These are phyloP conservation scores for Papilio polytes DNA, from an alignment of 1,140 invertebrate species.

Conservation along the genomic window DNA sequence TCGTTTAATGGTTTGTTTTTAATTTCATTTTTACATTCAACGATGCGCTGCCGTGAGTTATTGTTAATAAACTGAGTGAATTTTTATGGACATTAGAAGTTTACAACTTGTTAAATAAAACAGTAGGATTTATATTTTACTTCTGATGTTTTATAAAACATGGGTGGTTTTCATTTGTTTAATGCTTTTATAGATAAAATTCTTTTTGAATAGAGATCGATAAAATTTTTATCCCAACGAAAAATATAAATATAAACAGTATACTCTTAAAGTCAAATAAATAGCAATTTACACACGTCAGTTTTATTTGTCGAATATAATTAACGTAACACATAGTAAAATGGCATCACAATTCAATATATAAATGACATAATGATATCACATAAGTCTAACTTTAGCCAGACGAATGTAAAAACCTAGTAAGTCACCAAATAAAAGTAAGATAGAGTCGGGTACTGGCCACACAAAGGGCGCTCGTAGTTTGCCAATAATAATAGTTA, in stretches of 20 bases:
- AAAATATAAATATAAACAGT: neutral
- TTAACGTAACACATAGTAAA: neutral
- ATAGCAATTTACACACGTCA: neutral
- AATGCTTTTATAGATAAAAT: neutral
- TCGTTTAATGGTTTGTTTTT: conserved; percentile 83
- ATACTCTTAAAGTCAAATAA: neutral
- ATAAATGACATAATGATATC: conserved; percentile 12
- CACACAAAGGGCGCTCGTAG: conserved; percentile 67
- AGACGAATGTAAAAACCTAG: conserved; percentile 62
- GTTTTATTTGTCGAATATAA: neutral
- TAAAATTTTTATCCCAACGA: neutral
- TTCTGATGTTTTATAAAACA: conserved; percentile 28
- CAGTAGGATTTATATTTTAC: conserved; percentile 14
- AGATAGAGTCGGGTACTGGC: conserved; percentile 39
- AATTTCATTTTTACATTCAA: conserved; percentile 80
- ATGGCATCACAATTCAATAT: neutral
- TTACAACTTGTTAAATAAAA: conserved; percentile 32
- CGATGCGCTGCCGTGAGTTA: conserved; percentile 72
- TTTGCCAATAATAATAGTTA: conserved; percentile 79
- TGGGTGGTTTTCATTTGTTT: conserved; percentile 44
- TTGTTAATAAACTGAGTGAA: conserved; percentile 67
- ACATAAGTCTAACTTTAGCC: conserved; percentile 33
- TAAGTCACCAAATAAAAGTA: conserved; percentile 62
- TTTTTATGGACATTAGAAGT: conserved; percentile 52
- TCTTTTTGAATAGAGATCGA: neutral